Evolutionary conservation across 2,888 invertebrate genomes (phyloP).

Genomic region (Odontothrips loti): DNA sequence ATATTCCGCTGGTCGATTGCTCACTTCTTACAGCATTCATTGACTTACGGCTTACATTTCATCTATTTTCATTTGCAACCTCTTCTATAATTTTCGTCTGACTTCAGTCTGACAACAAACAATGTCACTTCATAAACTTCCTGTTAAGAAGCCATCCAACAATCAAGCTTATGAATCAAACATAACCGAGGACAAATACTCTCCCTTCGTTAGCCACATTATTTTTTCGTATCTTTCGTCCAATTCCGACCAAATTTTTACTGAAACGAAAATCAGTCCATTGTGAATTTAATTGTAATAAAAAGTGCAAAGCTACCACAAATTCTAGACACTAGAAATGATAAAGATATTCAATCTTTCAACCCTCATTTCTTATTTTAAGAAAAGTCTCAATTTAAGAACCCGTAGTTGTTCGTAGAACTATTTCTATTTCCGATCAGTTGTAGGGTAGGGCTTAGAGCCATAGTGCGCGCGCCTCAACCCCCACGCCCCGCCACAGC

Average conservation of each 20-base stretch:
- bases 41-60: conserved; percentile 2
- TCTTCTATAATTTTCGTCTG: not conserved
- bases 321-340: conserved; percentile 4
- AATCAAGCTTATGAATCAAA: conserved; percentile 14
- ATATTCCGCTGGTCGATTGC: conserved; percentile 9
- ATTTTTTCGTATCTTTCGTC: conserved; percentile 25
- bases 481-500: too few species aligned
- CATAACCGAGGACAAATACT: not conserved
- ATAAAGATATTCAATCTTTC: conserved; percentile 27
- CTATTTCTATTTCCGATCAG: conserved; percentile 13
- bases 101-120: not conserved
- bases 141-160: not conserved
- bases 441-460: conserved; percentile 19
- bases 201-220: conserved; percentile 13
- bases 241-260: conserved; percentile 25
- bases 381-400: conserved; percentile 19
- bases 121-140: not conserved
- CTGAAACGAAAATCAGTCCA: conserved; percentile 20
- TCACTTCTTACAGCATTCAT: not conserved
- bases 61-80: not conserved
- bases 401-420: conserved; percentile 13
- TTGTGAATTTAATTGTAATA: conserved; percentile 17
- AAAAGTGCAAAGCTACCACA: not conserved
- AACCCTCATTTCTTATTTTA: conserved; percentile 11
- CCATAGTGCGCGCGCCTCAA: conserved; percentile 2